These are phyloP conservation scores for Cotesia congregata DNA, from an alignment of 2,888 invertebrate species.

Conservation along the genomic window DNA sequence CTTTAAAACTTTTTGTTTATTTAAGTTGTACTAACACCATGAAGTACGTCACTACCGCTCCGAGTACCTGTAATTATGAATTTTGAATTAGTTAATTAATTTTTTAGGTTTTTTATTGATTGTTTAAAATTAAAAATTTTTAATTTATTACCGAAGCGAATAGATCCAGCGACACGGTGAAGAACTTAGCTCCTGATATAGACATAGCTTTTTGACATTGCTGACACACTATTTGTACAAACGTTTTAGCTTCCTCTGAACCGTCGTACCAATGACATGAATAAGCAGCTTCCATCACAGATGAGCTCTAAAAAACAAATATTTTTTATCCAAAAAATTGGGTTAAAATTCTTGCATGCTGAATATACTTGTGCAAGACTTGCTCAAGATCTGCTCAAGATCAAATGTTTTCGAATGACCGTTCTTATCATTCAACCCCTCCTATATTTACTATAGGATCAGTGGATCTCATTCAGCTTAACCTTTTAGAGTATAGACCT, in stretches of 20 bases:
- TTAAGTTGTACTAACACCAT: slow-evolving; percentile 93
- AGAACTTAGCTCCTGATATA: slow-evolving; percentile 91
- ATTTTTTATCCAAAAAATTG: background rate
- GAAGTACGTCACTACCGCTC: slow-evolving; percentile 91
- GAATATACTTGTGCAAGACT: no score
- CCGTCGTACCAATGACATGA: slow-evolving; percentile 93
- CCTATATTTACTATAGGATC: no score
- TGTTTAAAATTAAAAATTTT: background rate
- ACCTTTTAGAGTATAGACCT: no score
- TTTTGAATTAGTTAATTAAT: background rate
- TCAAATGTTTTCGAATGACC: no score
- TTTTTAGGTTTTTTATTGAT: background rate
- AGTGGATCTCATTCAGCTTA: no score
- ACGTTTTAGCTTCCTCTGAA: slow-evolving; percentile 90
- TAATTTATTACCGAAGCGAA: slow-evolving; percentile 82
- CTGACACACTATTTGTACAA: slow-evolving; percentile 91
- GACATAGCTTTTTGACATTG: slow-evolving; percentile 92
- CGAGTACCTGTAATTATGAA: slow-evolving; percentile 78
- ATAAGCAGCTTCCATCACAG: slow-evolving; percentile 92
- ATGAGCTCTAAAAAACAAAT: slow-evolving; percentile 78
- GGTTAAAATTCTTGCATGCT: no score
- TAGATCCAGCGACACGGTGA: slow-evolving; percentile 88
- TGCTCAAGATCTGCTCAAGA: no score
- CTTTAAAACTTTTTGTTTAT: slow-evolving; percentile 68
- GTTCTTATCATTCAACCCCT: no score